phyloP scores from a whole-genome alignment of 1,140 invertebrate species.

The Drosophila lacertosa region DNA sequence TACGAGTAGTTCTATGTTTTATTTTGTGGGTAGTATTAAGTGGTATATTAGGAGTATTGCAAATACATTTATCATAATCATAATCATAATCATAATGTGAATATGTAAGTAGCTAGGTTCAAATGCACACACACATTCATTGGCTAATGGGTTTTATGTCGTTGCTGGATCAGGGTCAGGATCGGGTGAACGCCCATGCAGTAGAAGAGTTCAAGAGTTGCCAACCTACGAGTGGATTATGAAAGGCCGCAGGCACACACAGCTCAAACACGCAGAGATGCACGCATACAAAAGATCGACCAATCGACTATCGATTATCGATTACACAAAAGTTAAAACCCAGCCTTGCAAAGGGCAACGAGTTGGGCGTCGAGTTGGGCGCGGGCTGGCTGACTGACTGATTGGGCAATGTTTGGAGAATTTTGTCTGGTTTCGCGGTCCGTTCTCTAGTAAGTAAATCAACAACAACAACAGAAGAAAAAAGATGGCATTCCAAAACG shows the following conservation, averaged over 20 bases:
- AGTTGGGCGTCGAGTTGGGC: conserved; percentile 72
- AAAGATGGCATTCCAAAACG: conserved; percentile 50
- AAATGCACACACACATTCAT: conserved; percentile 54
- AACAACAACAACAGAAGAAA: conserved; percentile 15
- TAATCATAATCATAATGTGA: conserved; percentile 40
- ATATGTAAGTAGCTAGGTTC: conserved; percentile 32
- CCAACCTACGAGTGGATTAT: conserved; percentile 23
- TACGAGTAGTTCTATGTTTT: conserved; percentile 28
- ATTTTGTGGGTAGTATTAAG: conserved; percentile 19
- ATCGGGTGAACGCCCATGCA: conserved; percentile 48
- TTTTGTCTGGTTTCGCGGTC: conserved; percentile 24
- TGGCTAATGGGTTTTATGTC: conserved; percentile 25
- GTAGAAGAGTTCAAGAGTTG: conserved; percentile 41
- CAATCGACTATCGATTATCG: conserved; percentile 17
- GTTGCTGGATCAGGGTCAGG: conserved; percentile 15
- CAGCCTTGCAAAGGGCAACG: conserved; percentile 32
- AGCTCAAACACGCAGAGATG: conserved; percentile 31
- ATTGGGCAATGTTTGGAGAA: conserved; percentile 46
- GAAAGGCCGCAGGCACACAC: conserved; percentile 22
- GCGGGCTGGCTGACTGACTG: conserved; percentile 81
- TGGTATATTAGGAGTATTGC: conserved; percentile 26
- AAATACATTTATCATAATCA: conserved; percentile 54
- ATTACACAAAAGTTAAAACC: conserved; percentile 28
- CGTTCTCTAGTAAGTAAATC: conserved; percentile 10
- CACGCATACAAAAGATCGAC: conserved; percentile 15